Base-by-base conservation (phyloP, 2,113 vertebrate species). In the Bubo bubo region DNA sequence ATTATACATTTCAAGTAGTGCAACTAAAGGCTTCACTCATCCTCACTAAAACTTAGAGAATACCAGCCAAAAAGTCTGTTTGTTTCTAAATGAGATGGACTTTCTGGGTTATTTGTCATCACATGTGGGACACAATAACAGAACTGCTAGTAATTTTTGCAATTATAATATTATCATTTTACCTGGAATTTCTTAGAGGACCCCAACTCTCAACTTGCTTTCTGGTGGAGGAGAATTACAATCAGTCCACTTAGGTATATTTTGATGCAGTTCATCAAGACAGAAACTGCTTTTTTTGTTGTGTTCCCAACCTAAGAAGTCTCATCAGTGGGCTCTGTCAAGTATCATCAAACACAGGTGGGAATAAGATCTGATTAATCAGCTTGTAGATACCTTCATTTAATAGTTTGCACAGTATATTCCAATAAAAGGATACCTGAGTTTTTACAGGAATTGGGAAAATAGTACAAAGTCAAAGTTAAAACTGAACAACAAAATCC, bases 21-120 rank as follows among this genome's bases (percentile, higher is more conserved):
- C 32, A 55, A 74, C 18, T 71, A 53, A 45, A 86, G 23, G 11
- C 59, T 76, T 87, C 2, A 1, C 13, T 60, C 0, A 0, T 55
- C 60, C 50, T 77, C 34, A 39, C 45, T 45, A 59, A 55, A 87
- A 52, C 63, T n/a, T 64, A 58, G 20, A 60, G 37, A 75, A 68
- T 6, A 66, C 4, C 28, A 70, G 26, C 12, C 45, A 21, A 53
- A 91, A 92, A 8, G 6, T 22, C 39, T 41, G 3, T 21, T 21
- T 56, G 14, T 91, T 94, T 68, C 58, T 23, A 83, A 62, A 79
- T 5, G 23, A 32, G 28, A 50, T 4, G 9, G 24, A 8, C 13
- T 72, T 82, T 71, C 50, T 73, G 2, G 35, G 26, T 47, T 81
- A 70, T 39, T 58, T 68, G 39, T 52, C n/a, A 83, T 62, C n/a